These are phyloP conservation scores for Halichoerus grypus DNA, from an alignment of 2,113 vertebrate species.

Conservation along the genomic window DNA sequence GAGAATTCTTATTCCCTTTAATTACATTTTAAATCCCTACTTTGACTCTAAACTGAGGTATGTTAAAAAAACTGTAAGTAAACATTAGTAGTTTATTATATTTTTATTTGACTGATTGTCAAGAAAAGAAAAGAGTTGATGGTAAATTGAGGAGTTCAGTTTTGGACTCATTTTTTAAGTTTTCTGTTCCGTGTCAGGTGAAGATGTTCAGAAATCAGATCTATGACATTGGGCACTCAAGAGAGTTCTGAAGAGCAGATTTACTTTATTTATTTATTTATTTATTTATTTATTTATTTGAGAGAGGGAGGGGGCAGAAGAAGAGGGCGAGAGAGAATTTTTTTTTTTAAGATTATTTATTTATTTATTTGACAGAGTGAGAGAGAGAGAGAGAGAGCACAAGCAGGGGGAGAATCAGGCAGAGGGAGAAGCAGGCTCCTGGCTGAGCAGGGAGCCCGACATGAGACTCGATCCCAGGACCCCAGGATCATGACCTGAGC, in stretches of 20 bases:
- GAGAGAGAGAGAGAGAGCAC: too few relatives aligned
- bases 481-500: too few relatives aligned
- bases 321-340: neutral
- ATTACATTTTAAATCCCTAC: neutral
- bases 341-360: too few relatives aligned
- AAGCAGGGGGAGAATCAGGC: too few relatives aligned
- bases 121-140: neutral
- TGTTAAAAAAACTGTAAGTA: neutral
- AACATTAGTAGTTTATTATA: neutral
- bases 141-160: neutral
- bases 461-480: too few relatives aligned
- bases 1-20: constrained; percentile 14
- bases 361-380: too few relatives aligned
- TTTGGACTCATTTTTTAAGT: neutral
- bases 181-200: neutral
- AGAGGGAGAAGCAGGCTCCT: too few relatives aligned
- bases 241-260: neutral
- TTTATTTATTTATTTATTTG: neutral
- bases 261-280: neutral
- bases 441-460: too few relatives aligned
- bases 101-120: constrained; percentile 34
- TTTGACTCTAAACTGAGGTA: neutral
- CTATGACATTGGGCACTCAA: neutral
- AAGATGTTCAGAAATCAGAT: neutral
- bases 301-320: neutral